phyloP scores from a whole-genome alignment of 2,888 invertebrate species.

The Cecidostiba fungosa region DNA sequence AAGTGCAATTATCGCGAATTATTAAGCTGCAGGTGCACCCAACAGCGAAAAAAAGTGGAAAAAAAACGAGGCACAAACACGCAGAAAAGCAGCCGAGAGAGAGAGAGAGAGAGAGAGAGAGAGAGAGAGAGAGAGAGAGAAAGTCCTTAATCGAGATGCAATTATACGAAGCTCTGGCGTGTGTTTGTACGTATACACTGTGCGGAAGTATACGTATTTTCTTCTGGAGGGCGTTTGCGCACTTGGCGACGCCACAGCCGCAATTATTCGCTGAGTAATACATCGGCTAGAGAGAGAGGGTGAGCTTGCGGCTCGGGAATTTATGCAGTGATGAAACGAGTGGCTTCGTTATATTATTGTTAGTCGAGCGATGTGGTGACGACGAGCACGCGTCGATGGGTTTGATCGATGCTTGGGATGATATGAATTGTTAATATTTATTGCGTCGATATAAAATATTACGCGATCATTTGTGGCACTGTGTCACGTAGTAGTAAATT shows the following conservation, averaged over 20 bases:
- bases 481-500: too few relatives aligned
- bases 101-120: too few relatives aligned
- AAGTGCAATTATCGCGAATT: conserved; percentile 56
- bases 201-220: background rate
- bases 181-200: conserved; percentile 22
- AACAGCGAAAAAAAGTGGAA: background rate
- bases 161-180: conserved; percentile 30
- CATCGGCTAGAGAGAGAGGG: background rate
- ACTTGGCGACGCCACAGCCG: conserved; percentile 3
- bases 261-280: conserved; percentile 35
- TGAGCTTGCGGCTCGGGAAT: background rate
- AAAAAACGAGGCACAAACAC: conserved; percentile 6
- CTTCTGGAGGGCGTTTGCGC: background rate
- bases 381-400: too few relatives aligned
- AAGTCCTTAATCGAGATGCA: conserved; percentile 57
- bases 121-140: too few relatives aligned
- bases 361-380: background rate
- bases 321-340: conserved; percentile 37
- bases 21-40: conserved; percentile 27
- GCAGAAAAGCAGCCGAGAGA: background rate
- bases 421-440: background rate
- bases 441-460: too few relatives aligned
- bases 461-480: too few relatives aligned
- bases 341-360: conserved; percentile 35
- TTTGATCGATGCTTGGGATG: too few relatives aligned